Evolutionary conservation across 2,888 invertebrate species (phyloP), one percentile per base, ranked within the genome.

Genomic region (Leptopilina syphax): DNA sequence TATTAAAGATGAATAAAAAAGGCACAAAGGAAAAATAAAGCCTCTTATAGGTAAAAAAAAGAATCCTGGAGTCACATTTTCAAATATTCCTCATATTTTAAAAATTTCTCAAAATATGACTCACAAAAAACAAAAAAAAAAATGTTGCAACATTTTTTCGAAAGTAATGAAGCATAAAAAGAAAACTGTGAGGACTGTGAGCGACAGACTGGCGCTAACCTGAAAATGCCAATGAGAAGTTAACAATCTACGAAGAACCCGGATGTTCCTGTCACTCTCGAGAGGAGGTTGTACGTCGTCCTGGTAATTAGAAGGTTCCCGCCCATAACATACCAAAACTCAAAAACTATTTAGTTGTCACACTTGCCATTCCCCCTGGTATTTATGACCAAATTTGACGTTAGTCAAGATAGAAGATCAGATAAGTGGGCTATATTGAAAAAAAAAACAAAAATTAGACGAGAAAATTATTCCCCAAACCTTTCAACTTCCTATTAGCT

Each of bases 321-420:
- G 79, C 80, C 76, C 65, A 68, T 67, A 70, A 47, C 81, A 76
- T 81, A 80, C 67, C 78, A 66, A 47, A 78, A 80, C 78, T 78
- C 82, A 83, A 79, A 85, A 85, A 82, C 85, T 85, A 84, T 85
- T 86, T 86, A 84, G 85, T 85, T 85, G 85, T 84, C 84, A 83
- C 70, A 80, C 66, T 82, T 78, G 57, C 79, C 66, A 66, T 76
- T 70, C 80, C 76, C 24, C 41, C 77, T 80, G 79, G 79, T 77
- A 65, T 82, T 84, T 81, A 84, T 73, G 76, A 77, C 66, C 76
- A 78, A 76, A 80, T 65, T 77, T 78, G 41, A 76, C 67, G 50
- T 80, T 65, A 57, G 73, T 57, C 54, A 34, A 34, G 73, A 73
- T 34, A 73, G 9, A 70, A 34, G 10, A 27, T 27, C 18, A 77